phyloP scores from a whole-genome alignment of 2,797 vertebrate species.

The Varecia variegata region DNA sequence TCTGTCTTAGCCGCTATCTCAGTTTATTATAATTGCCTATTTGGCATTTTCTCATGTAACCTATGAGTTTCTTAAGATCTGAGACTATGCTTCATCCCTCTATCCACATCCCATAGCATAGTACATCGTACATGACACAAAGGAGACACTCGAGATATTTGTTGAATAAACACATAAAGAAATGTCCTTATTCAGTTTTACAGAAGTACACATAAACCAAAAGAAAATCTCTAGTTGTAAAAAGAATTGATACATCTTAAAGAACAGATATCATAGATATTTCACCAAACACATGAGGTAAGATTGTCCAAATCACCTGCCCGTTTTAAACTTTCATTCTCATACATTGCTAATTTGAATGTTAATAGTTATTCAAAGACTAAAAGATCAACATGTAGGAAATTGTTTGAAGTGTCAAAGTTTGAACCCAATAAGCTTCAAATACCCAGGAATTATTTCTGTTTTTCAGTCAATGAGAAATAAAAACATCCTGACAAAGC shows the following conservation, averaged over 20 bases:
- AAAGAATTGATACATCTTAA: background rate
- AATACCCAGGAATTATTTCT: background rate
- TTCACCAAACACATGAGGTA: background rate
- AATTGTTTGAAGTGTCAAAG: background rate
- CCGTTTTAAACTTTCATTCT: slow-evolving; percentile 5
- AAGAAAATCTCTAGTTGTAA: background rate
- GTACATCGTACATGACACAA: background rate
- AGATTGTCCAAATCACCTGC: background rate
- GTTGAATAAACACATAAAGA: background rate
- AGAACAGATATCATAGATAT: background rate
- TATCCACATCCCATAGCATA: background rate
- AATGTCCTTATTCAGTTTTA: background rate
- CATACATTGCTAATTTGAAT: background rate
- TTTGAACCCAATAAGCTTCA: background rate
- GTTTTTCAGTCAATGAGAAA: background rate
- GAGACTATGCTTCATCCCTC: background rate
- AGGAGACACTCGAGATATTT: background rate
- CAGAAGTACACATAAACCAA: background rate
- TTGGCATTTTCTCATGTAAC: background rate
- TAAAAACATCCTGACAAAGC: background rate
- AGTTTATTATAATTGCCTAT: background rate
- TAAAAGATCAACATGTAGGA: background rate
- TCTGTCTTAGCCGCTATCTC: background rate
- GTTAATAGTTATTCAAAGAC: background rate
- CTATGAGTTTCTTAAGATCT: background rate